Evolutionary conservation across 37 sponge, comb jelly and placozoan species (phyloP).

Genomic region (Axinella damicornis): DNA sequence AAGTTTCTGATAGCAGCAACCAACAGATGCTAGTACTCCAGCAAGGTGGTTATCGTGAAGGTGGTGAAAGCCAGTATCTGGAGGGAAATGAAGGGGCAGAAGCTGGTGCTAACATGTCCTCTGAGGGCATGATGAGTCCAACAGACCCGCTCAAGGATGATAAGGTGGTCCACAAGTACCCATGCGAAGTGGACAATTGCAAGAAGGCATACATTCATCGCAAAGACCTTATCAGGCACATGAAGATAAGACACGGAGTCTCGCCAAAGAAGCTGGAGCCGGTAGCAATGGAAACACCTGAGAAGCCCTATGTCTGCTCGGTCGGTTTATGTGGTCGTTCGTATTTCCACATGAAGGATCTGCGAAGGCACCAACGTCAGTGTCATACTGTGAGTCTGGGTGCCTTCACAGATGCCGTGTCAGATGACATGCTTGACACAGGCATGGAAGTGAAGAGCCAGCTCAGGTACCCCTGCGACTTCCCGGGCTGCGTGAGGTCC

Average conservation of each 20-base stretch:
- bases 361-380: slow-evolving; percentile 75
- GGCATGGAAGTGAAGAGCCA: slow-evolving; percentile 1
- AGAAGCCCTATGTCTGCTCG: slow-evolving; percentile 61
- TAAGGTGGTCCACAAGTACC: slow-evolving; percentile 40
- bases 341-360: slow-evolving; percentile 81
- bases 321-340: slow-evolving; percentile 62
- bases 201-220: slow-evolving; percentile 74
- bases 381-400: slow-evolving; percentile 47
- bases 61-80: too few relatives aligned
- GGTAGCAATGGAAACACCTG: slow-evolving; percentile 48
- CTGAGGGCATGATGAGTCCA: background rate
- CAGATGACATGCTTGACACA: background rate
- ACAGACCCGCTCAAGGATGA: slow-evolving; percentile 5
- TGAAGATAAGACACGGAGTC: slow-evolving; percentile 68
- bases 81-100: too few relatives aligned
- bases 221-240: slow-evolving; percentile 85
- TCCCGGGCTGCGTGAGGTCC: slow-evolving; percentile 59
- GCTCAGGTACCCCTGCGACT: slow-evolving; percentile 81
- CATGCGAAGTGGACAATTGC: slow-evolving; percentile 41
- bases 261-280: slow-evolving; percentile 54
- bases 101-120: too few relatives aligned
- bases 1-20: background rate
- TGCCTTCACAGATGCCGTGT: background rate
- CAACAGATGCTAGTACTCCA: too few relatives aligned
- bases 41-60: too few relatives aligned